These are phyloP conservation scores for Microplitis mediator DNA, from an alignment of 1,140 invertebrate genomes.

Conservation along the genomic window DNA sequence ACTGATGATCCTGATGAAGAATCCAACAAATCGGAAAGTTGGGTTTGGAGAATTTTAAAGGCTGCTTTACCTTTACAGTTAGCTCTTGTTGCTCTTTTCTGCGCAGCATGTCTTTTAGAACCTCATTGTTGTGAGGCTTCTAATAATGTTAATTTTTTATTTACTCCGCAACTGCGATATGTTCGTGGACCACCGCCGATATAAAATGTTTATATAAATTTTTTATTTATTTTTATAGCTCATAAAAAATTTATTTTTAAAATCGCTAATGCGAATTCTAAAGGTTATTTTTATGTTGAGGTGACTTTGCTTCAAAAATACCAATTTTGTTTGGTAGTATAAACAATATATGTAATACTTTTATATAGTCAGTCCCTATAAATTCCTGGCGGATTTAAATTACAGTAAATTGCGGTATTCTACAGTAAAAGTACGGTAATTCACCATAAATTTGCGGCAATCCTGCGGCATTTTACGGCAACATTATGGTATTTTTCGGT, in stretches of 20 bases:
- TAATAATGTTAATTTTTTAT: conserved; percentile 80
- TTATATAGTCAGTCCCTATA: too few species aligned
- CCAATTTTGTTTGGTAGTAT: too few species aligned
- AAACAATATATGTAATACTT: too few species aligned
- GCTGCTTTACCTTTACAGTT: conserved; percentile 82
- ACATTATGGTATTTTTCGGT: too few species aligned
- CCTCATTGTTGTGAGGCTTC: conserved; percentile 83
- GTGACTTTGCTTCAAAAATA: too few species aligned
- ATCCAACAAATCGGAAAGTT: conserved; percentile 61
- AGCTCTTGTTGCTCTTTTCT: conserved; percentile 79
- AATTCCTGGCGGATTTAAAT: too few species aligned
- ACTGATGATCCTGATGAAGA: conserved; percentile 57
- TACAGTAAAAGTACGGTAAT: too few species aligned
- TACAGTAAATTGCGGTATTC: too few species aligned
- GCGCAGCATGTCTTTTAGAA: conserved; percentile 81
- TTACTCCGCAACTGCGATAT: conserved; percentile 84
- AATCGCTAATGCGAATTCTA: not conserved
- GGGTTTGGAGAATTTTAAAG: conserved; percentile 77
- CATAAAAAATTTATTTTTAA: not conserved
- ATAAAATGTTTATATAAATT: conserved; percentile 50
- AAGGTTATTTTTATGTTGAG: not conserved
- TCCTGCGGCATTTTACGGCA: too few species aligned
- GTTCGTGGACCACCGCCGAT: conserved; percentile 84
- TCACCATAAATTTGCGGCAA: too few species aligned
- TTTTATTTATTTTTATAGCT: not conserved